A percentile compares a stretch with the other conserved stretches of the same genome.
phyloP scores from a whole-genome alignment of 2,888 invertebrate species.

The Cryptocephalus moraei region DNA sequence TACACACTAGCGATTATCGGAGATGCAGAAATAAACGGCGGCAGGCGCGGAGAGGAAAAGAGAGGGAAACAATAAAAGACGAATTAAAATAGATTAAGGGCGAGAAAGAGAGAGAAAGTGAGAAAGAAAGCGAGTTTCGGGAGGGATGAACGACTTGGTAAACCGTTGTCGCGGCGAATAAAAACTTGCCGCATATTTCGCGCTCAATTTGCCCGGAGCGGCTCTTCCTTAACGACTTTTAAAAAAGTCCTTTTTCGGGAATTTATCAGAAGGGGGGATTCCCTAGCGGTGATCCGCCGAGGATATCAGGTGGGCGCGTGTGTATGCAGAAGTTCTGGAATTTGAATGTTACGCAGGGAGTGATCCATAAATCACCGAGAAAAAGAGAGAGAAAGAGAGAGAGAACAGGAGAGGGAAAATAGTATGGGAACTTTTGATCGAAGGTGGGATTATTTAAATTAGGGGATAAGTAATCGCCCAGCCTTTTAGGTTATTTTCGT shows the following conservation, averaged over 20 bases:
- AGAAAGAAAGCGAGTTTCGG: slow-evolving; percentile 8
- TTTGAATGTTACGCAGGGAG: no score
- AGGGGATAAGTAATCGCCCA: slow-evolving; percentile 15
- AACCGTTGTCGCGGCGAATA: slow-evolving; percentile 27
- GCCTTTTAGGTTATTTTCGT: slow-evolving; percentile 27
- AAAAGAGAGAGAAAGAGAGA: no score
- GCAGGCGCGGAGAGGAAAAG: no score
- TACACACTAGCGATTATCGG: not conserved
- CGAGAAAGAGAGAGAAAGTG: slow-evolving; percentile 10
- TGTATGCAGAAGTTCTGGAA: no score
- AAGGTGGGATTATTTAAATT: no score
- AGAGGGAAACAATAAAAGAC: slow-evolving; percentile 8
- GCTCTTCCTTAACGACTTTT: slow-evolving; percentile 35
- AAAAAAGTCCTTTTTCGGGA: slow-evolving; percentile 32
- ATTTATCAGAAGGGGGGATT: slow-evolving; percentile 31
- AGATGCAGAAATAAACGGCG: no score
- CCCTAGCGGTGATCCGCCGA: no score
- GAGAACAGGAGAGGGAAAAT: no score
- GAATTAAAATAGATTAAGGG: slow-evolving; percentile 20
- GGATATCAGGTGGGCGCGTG: no score
- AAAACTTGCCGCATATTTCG: slow-evolving; percentile 35
- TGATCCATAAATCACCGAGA: no score
- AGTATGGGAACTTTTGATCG: no score
- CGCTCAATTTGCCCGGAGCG: slow-evolving; percentile 36
- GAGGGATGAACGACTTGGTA: slow-evolving; percentile 20